Base-by-base conservation (phyloP, 2,888 invertebrate genomes). In the Neoaliturus tenellus region DNA sequence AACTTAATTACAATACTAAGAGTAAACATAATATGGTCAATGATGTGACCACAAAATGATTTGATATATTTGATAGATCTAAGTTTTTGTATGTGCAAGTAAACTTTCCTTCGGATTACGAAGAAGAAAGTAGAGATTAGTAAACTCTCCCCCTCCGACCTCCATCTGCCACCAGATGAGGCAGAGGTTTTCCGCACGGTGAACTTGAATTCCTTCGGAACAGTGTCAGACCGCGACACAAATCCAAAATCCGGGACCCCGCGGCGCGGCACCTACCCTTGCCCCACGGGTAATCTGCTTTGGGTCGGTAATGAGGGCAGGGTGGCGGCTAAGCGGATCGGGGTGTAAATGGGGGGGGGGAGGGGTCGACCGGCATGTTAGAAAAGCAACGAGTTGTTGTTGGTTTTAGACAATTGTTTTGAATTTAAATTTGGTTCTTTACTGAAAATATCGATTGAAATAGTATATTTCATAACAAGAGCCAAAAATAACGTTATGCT, bases 191-290 rank as follows among this genome's bases (percentile, higher is more conserved):
- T 69, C 69, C 69, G 39, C 69, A 6, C n/a, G 20, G 69, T 69
- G 69, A 69, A 69, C 69, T 35, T 39, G 39, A 33, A 67, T 67
- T 33, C 67, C 67, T n/a, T 23, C 23, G 51, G 51, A 62, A 62
- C 62, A 62, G 62, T 62, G 28, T 62, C 25, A n/a, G 39, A 10
- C 35, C 33, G 39, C 39, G 69, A 35, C 67, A 67, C 67, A 67
- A 67, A 67, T 31, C 67, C 67, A 67, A 35, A 67, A 55, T 55
- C 55, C 55, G 55, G 23, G 51, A 20, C 55, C 55, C 55, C 55
- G 25, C 4, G 23, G 55, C 20, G 55, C 20, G 55, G 55, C 55
- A 55, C 62, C 62, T 31, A 31, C 62, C 28, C 28, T 31, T 28
- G 5, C 51, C 28, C 55, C 20, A 23, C 23, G 25, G 55, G 23